Conservation (phyloP, 2,888 invertebrate species). For the Rotaria macrura region DNA sequence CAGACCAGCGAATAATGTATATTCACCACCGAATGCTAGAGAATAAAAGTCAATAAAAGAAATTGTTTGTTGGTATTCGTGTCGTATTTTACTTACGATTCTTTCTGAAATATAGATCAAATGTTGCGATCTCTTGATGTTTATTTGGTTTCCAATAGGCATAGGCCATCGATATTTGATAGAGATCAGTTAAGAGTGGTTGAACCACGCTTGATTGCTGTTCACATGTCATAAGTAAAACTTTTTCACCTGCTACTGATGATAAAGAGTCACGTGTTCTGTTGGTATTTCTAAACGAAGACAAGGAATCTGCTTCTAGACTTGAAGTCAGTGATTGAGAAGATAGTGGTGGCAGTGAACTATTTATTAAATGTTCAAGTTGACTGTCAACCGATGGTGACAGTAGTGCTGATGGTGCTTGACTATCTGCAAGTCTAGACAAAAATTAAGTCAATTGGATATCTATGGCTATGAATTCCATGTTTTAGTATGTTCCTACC, state of each 20-base stretch:
- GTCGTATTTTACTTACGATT: constrained; percentile 61
- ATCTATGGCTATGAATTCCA: no score
- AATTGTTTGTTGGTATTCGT: background rate
- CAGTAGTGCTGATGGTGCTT: background rate
- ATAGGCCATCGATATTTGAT: constrained; percentile 98
- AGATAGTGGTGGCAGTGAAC: background rate
- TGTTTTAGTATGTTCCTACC: no score
- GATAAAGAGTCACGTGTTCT: background rate
- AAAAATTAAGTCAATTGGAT: no score
- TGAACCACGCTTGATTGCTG: constrained; percentile 27
- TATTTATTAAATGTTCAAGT: background rate
- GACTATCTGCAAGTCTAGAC: background rate
- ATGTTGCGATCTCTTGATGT: constrained; percentile 76
- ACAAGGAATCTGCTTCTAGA: background rate
- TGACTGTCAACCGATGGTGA: background rate
- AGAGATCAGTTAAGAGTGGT: constrained; percentile 59
- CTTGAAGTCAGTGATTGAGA: background rate
- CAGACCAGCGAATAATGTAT: constrained; percentile 91
- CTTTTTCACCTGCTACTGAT: background rate
- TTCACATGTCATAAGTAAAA: background rate
- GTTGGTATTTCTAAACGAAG: background rate
- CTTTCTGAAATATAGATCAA: constrained; percentile 89
- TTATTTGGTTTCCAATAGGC: constrained; percentile 98
- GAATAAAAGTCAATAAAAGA: background rate
- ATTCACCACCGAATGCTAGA: constrained; percentile 80